Conservation (phyloP, 2,797 vertebrate genomes). For the Buceros bicornis region DNA sequence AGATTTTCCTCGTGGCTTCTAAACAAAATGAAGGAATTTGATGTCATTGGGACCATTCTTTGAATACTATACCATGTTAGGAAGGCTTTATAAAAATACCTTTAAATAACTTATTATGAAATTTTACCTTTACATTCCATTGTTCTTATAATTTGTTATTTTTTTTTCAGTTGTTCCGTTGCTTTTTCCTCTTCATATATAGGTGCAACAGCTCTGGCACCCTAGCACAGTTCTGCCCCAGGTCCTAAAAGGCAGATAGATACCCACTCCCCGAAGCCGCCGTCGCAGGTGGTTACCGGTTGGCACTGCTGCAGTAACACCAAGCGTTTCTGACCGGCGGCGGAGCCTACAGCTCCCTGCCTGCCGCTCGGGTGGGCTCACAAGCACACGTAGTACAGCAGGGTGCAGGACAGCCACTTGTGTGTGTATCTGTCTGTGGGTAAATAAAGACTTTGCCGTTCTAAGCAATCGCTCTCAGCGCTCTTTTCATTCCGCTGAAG, state of each 20-base stretch:
- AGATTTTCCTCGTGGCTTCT: slow-evolving; percentile 15
- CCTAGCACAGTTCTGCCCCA: background rate
- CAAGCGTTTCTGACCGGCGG: background rate
- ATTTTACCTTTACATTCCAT: slow-evolving; percentile 58
- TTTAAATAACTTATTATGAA: slow-evolving; percentile 72
- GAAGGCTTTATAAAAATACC: slow-evolving; percentile 56
- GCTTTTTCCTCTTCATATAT: background rate
- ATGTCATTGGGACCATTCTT: slow-evolving; percentile 50
- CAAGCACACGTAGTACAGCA: background rate
- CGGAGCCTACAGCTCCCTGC: background rate
- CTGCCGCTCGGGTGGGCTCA: background rate
- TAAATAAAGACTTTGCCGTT: background rate
- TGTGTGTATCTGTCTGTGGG: background rate
- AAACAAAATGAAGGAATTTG: slow-evolving; percentile 70
- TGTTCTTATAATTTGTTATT: slow-evolving; percentile 27
- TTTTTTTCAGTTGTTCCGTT: slow-evolving; percentile 14
- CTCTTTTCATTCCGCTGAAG: accelerated
- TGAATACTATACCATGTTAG: slow-evolving; percentile 27
- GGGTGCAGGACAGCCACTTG: slow-evolving; percentile 9
- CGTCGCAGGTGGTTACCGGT: background rate
- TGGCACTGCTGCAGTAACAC: background rate
- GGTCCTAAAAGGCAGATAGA: background rate
- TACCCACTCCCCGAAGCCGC: background rate
- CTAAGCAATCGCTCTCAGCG: background rate
- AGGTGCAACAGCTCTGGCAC: slow-evolving; percentile 11